A percentile compares a stretch with the other conserved stretches of the same genome.
These are phyloP conservation scores for Mus spicilegus DNA, from an alignment of 2,113 vertebrate genomes.

Conservation along the genomic window DNA sequence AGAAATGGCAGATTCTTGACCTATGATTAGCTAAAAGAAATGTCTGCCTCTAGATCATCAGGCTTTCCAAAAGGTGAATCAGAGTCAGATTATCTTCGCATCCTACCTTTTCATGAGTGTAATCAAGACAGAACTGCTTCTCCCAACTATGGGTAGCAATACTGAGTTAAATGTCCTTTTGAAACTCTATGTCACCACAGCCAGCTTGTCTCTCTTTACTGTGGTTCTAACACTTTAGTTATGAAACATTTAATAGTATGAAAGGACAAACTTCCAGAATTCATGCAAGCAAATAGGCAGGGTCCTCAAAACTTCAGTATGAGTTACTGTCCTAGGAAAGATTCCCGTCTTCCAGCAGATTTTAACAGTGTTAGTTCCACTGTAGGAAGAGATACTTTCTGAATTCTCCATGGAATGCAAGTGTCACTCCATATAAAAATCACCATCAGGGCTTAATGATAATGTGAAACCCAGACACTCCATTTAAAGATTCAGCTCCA, in stretches of 20 bases:
- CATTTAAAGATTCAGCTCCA: neutral
- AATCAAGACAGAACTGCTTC: neutral
- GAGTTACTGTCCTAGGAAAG: neutral
- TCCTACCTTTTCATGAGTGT: neutral
- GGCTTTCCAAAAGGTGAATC: neutral
- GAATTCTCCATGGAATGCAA: neutral
- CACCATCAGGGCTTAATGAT: neutral
- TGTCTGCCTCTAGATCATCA: neutral
- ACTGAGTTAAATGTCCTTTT: neutral
- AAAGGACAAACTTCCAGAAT: neutral
- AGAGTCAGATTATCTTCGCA: neutral
- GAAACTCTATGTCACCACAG: neutral
- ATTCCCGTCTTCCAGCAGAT: neutral
- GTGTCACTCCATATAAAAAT: neutral
- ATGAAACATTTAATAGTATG: neutral
- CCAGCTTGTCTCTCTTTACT: neutral
- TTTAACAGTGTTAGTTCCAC: neutral
- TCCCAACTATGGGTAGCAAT: neutral
- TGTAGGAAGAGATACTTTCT: neutral
- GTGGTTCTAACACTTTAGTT: neutral
- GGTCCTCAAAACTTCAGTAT: neutral
- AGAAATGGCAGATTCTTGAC: slow-evolving; percentile 18
- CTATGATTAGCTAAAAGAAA: neutral
- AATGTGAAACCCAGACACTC: neutral
- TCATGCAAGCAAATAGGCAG: neutral